Evolutionary conservation across 2,888 invertebrate species (phyloP).

Genomic region (Linnaemya tessellans): DNA sequence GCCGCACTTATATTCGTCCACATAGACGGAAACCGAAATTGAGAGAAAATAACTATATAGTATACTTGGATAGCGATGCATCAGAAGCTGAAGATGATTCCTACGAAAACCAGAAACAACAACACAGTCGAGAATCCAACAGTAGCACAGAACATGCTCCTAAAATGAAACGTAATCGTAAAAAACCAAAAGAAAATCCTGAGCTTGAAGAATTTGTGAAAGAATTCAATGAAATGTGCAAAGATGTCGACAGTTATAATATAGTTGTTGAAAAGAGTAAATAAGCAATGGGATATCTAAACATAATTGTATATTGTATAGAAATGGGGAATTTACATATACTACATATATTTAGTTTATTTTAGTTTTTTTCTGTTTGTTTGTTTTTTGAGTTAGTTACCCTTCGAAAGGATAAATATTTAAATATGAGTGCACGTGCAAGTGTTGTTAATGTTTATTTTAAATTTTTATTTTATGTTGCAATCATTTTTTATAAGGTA

Average conservation of each 20-base stretch:
- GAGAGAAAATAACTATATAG: conserved; percentile 72
- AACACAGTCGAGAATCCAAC: conserved; percentile 70
- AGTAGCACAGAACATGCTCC: conserved; percentile 43
- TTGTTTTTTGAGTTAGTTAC: conserved; percentile 30
- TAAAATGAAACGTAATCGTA: conserved; percentile 73
- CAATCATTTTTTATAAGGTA: conserved; percentile 54
- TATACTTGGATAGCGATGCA: conserved; percentile 77
- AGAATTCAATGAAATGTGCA: conserved; percentile 81
- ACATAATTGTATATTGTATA: neutral
- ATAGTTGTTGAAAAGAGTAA: conserved; percentile 77
- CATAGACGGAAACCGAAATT: conserved; percentile 76
- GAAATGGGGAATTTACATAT: neutral
- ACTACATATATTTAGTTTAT: neutral
- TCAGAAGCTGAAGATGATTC: conserved; percentile 75
- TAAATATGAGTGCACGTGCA: conserved; percentile 33
- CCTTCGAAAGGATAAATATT: conserved; percentile 65
- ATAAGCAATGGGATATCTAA: conserved; percentile 10
- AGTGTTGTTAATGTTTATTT: conserved; percentile 20
- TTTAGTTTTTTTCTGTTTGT: conserved; percentile 10
- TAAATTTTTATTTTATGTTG: conserved; percentile 29
- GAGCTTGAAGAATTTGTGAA: conserved; percentile 77
- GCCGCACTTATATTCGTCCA: conserved; percentile 79
- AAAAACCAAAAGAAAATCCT: conserved; percentile 71
- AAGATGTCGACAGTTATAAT: conserved; percentile 80
- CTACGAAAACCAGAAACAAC: conserved; percentile 67